Percentiles rank a stretch among this genome's conserved stretches.
These are phyloP conservation scores for Meandrina meandrites DNA, from an alignment of 92 coral and sea anemone species.

Conservation along the genomic window DNA sequence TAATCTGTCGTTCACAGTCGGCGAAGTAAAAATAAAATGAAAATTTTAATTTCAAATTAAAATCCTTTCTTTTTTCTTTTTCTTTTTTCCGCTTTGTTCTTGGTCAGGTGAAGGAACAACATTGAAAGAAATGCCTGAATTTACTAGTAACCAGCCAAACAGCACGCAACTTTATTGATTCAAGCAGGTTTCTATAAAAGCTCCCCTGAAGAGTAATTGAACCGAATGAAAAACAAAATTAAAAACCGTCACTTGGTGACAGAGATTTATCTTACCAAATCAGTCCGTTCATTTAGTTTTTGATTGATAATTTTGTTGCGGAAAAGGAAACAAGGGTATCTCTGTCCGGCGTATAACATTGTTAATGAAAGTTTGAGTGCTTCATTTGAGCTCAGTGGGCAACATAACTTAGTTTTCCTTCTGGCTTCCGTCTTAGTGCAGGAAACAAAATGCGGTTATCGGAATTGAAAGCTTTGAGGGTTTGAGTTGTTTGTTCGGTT, in stretches of 20 bases:
- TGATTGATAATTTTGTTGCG: neutral
- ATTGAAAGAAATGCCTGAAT: neutral
- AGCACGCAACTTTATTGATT: neutral
- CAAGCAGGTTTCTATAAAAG: neutral
- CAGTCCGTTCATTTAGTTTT: neutral
- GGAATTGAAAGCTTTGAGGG: neutral
- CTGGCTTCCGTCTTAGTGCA: neutral
- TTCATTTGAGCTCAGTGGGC: conserved; percentile 6
- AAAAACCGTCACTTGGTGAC: neutral
- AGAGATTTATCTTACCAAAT: neutral
- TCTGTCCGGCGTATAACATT: neutral
- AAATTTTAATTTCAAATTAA: neutral
- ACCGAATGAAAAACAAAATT: neutral
- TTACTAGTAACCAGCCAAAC: neutral
- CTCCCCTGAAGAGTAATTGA: neutral
- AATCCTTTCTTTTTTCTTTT: neutral
- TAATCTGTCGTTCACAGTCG: neutral
- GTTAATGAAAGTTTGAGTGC: conserved; percentile 12
- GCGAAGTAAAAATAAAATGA: neutral
- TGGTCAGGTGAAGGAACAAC: neutral
- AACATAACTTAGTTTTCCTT: neutral
- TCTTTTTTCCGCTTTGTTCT: neutral
- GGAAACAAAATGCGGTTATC: neutral
- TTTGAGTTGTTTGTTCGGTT: neutral
- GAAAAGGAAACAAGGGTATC: neutral